These are phyloP conservation scores for Drosophila rhopaloa DNA, from an alignment of 1,140 invertebrate genomes.

Conservation along the genomic window DNA sequence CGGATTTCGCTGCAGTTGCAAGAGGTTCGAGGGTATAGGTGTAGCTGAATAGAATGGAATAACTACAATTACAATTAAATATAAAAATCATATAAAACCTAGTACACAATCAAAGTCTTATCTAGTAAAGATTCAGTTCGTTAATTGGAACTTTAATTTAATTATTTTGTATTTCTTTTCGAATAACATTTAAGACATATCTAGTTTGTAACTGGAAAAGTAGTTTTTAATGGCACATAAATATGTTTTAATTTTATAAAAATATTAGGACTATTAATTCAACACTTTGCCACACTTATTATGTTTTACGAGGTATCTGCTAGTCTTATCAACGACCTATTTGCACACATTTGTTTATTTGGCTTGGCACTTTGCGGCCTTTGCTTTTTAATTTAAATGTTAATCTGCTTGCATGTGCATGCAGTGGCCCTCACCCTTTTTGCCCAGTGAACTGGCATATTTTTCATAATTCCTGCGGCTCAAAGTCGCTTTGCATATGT, in stretches of 20 bases:
- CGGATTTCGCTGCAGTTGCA: constrained; percentile 10
- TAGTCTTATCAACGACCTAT: background rate
- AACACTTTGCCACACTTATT: too few relatives aligned
- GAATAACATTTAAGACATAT: too few relatives aligned
- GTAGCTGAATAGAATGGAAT: too few relatives aligned
- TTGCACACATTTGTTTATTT: constrained; percentile 23
- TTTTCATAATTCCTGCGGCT: constrained; percentile 61
- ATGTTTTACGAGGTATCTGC: background rate
- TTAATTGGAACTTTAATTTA: too few relatives aligned
- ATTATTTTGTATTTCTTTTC: too few relatives aligned
- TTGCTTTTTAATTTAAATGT: constrained; percentile 76
- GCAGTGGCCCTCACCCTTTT: constrained; percentile 11
- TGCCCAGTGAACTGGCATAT: constrained; percentile 54
- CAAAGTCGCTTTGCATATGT: constrained; percentile 61
- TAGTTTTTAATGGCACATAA: too few relatives aligned
- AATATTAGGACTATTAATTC: too few relatives aligned
- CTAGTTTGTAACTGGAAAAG: too few relatives aligned
- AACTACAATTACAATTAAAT: too few relatives aligned
- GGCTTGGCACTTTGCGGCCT: constrained; percentile 20
- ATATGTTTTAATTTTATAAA: too few relatives aligned
- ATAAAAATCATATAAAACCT: too few relatives aligned
- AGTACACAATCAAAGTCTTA: background rate
- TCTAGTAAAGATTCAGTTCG: background rate
- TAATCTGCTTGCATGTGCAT: constrained; percentile 64
- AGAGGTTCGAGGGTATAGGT: background rate